Evolutionary conservation across 2,797 vertebrate genomes (phyloP).

Genomic region (Smutsia temminckii): DNA sequence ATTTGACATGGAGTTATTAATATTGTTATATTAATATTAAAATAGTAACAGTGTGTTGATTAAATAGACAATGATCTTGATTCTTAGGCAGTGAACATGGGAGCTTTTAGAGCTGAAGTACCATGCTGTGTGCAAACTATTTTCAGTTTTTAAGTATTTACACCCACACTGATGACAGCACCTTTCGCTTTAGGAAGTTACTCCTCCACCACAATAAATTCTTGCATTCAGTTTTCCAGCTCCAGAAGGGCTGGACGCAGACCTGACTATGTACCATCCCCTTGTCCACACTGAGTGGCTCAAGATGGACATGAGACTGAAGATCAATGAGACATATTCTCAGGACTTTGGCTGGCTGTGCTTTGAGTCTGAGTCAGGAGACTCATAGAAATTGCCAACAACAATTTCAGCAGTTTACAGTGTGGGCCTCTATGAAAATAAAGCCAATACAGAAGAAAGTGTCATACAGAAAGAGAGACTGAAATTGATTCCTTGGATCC

Average conservation of each 20-base stretch:
- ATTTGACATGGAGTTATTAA: background rate
- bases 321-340: background rate
- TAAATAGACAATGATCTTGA: background rate
- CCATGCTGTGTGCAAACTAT: background rate
- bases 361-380: background rate
- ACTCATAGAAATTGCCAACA: background rate
- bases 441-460: background rate
- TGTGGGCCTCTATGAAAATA: background rate
- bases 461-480: background rate
- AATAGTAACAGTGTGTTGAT: background rate
- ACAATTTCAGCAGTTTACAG: background rate
- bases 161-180: too few relatives aligned
- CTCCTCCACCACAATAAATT: background rate
- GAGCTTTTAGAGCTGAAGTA: background rate
- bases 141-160: background rate
- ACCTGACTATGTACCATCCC: background rate
- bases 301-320: background rate
- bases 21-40: background rate
- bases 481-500: background rate
- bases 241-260: background rate
- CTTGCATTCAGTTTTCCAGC: background rate
- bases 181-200: background rate
- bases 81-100: background rate
- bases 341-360: background rate
- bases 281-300: background rate